Evolutionary conservation across 2,797 vertebrate genomes (phyloP).

Genomic region (Smutsia temminckii): DNA sequence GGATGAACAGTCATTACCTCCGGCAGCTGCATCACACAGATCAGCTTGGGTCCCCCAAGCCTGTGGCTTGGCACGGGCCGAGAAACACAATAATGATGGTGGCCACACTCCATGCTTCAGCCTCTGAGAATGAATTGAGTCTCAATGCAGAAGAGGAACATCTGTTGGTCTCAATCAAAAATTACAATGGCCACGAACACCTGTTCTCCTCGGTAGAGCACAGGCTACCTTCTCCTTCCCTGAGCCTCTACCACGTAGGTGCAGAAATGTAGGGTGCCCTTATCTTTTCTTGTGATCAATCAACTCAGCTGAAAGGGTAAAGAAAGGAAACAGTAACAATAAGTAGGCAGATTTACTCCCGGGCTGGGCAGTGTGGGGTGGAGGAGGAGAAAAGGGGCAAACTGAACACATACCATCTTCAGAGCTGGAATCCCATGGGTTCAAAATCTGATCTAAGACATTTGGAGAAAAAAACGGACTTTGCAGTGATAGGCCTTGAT

Average conservation of each 20-base stretch:
- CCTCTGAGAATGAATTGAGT: not conserved
- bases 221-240: not conserved
- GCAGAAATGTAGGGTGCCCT: not conserved
- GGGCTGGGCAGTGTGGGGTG: not conserved
- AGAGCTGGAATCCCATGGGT: not conserved
- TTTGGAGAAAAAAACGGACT: not conserved
- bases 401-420: not conserved
- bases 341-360: not conserved
- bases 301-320: not conserved
- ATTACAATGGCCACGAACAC: fast-evolving
- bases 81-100: not conserved
- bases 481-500: not conserved
- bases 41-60: not conserved
- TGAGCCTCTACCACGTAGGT: not conserved
- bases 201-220: not conserved
- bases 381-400: too few species aligned
- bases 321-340: not conserved
- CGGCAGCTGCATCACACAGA: conserved; percentile 10
- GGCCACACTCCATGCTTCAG: not conserved
- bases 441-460: not conserved
- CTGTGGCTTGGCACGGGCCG: conserved; percentile 2
- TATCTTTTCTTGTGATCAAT: not conserved
- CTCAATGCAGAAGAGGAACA: not conserved
- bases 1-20: not conserved
- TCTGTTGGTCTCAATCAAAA: not conserved